Conservation (phyloP, 2,113 vertebrate species). For the Gopherus flavomarginatus region DNA sequence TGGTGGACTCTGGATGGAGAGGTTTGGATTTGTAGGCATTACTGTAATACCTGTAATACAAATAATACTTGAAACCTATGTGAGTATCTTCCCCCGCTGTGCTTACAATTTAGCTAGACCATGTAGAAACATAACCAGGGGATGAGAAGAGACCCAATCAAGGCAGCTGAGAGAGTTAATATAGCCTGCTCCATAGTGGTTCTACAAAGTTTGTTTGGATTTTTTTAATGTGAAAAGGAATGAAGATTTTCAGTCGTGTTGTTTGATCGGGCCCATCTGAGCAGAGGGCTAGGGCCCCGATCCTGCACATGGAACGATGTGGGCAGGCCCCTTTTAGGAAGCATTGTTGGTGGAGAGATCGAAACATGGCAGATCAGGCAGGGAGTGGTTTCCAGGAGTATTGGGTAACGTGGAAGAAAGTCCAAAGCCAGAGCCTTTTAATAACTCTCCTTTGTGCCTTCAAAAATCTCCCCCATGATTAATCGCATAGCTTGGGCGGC, state of each 20-base stretch:
- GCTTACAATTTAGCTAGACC: neutral
- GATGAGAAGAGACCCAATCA: neutral
- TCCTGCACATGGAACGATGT: neutral
- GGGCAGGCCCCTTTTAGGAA: neutral
- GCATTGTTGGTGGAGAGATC: neutral
- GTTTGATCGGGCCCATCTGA: neutral
- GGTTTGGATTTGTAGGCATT: neutral
- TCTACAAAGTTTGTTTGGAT: neutral
- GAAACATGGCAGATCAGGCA: neutral
- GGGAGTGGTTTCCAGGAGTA: neutral
- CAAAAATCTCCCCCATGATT: neutral
- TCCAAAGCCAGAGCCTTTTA: neutral
- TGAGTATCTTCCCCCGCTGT: neutral
- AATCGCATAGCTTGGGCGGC: neutral
- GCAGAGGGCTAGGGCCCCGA: neutral
- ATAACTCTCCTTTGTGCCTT: neutral
- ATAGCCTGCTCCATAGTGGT: neutral
- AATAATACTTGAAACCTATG: neutral
- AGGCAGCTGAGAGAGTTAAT: neutral
- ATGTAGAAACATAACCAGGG: neutral
- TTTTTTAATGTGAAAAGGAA: neutral
- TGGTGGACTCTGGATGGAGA: neutral
- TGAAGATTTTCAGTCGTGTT: neutral
- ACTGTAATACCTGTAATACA: neutral
- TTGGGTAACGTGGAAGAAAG: neutral